A percentile compares a stretch with the other conserved stretches of the same genome.
These are phyloP conservation scores for Misgurnus anguillicaudatus DNA, from an alignment of 2,113 vertebrate species.

Conservation along the genomic window DNA sequence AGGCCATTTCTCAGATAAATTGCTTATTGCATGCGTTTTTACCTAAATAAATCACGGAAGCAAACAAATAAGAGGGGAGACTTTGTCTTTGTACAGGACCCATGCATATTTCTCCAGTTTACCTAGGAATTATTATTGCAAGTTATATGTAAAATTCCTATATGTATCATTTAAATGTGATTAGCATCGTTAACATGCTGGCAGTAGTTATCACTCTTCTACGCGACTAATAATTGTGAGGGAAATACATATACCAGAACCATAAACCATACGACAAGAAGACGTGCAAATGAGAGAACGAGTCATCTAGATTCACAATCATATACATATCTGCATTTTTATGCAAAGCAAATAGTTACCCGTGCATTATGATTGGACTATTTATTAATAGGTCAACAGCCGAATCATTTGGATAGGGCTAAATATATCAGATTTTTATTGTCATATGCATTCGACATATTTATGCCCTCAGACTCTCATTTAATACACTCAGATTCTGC, in stretches of 20 bases:
- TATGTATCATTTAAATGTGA: not conserved
- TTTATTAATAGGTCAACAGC: not conserved
- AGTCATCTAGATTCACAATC: not conserved
- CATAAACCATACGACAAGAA: too few species aligned
- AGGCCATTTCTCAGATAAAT: conserved; percentile 51
- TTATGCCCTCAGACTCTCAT: not conserved
- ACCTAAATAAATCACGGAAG: conserved; percentile 43
- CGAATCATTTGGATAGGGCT: too few species aligned
- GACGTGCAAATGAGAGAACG: too few species aligned
- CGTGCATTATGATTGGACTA: not conserved
- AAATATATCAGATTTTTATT: not conserved
- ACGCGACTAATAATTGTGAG: conserved; percentile 8
- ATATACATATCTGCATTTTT: not conserved
- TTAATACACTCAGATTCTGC: too few species aligned
- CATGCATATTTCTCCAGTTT: not conserved
- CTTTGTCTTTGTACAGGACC: conserved; percentile 17
- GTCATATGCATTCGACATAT: not conserved
- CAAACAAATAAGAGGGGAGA: conserved; percentile 27
- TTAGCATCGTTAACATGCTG: not conserved
- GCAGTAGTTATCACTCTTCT: not conserved
- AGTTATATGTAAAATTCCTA: not conserved
- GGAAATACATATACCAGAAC: too few species aligned
- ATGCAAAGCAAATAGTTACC: not conserved
- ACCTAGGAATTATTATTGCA: conserved; percentile 27
- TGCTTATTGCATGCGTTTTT: conserved; percentile 30